Percentiles rank a stretch among this genome's conserved stretches.
phyloP scores from a whole-genome alignment of 2,113 vertebrate species.

The Mesocricetus auratus region DNA sequence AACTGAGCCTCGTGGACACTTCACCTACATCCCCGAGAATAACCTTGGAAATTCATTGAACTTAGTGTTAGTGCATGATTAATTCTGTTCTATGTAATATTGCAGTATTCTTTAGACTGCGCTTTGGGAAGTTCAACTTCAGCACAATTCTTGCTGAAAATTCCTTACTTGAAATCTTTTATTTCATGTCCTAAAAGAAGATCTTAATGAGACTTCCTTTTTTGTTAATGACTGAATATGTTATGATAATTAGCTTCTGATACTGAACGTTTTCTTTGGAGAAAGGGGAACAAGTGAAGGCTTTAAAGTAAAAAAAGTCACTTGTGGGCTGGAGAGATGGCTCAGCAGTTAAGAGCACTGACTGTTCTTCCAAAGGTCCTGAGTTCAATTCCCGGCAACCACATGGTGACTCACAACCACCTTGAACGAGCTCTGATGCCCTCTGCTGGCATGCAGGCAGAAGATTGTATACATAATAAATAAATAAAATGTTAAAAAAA shows the following conservation, averaged over 20 bases:
- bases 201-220: neutral
- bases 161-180: neutral
- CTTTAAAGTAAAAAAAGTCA: neutral
- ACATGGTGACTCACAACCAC: too few species aligned
- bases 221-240: neutral
- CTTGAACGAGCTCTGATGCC: too few species aligned
- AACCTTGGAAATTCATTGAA: neutral
- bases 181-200: neutral
- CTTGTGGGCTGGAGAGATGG: too few species aligned
- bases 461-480: too few species aligned
- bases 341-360: too few species aligned
- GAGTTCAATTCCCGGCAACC: too few species aligned
- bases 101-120: neutral
- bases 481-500: too few species aligned
- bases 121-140: constrained; percentile 15
- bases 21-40: neutral
- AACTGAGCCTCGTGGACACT: neutral
- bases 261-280: neutral
- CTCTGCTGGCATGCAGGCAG: too few species aligned
- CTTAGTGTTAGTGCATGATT: neutral
- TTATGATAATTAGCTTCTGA: neutral
- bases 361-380: too few species aligned
- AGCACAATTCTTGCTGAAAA: neutral
- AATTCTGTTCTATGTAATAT: neutral
- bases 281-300: neutral